A percentile compares a stretch with the other conserved stretches of the same genome.
phyloP scores from a whole-genome alignment of 2,113 vertebrate species.

The Protobothrops flavoviridis region DNA sequence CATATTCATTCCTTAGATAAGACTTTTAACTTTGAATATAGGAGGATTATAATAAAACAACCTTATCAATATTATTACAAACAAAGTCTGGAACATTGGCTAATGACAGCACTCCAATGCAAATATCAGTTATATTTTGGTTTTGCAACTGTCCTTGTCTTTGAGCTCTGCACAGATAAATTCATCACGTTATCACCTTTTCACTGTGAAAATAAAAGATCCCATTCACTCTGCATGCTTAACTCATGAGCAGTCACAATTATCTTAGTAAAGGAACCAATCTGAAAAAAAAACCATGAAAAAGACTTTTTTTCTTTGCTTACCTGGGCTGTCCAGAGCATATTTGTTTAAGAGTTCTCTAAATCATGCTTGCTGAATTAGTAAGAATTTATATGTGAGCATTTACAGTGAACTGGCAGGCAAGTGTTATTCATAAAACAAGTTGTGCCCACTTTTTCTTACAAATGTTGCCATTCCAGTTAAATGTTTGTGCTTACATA shows the following conservation, averaged over 20 bases:
- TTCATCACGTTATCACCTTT: neutral
- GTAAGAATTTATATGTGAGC: neutral
- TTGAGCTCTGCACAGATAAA: conserved; percentile 32
- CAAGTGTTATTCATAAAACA: neutral
- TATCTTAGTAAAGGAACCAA: neutral
- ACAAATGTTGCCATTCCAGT: neutral
- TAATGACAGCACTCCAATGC: conserved; percentile 26
- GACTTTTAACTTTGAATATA: conserved; percentile 18
- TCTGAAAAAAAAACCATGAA: neutral
- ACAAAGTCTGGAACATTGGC: conserved; percentile 28
- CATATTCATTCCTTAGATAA: conserved; percentile 18
- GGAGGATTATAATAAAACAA: conserved; percentile 15
- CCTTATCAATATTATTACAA: conserved; percentile 34
- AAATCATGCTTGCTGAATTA: neutral
- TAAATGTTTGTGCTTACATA: neutral
- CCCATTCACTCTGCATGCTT: neutral
- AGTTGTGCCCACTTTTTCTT: neutral
- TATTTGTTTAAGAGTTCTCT: neutral
- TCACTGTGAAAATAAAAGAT: neutral
- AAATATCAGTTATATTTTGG: conserved; percentile 22
- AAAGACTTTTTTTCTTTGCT: neutral
- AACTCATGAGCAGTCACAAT: neutral
- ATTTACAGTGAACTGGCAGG: neutral
- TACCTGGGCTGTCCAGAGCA: neutral
- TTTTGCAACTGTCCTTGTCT: conserved; percentile 40